Percentiles rank a stretch among this genome's conserved stretches.
Conservation (phyloP, 2,113 vertebrate species). For the Crotalus helleri region DNA sequence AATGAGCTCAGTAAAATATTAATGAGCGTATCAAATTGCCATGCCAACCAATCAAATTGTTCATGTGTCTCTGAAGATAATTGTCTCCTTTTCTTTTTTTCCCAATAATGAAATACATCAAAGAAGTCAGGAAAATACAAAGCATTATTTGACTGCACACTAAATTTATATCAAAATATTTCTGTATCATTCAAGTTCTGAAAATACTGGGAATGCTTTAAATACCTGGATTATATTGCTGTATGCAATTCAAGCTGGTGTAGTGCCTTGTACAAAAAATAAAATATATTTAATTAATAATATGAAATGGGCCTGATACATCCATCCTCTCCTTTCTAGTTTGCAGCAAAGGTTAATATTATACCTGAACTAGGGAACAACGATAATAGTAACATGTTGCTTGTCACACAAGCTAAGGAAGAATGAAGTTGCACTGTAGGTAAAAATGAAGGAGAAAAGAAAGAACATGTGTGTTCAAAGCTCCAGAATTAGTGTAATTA, state of each 20-base stretch:
- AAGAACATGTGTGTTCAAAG: neutral
- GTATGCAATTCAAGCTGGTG: neutral
- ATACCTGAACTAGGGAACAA: neutral
- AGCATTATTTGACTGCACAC: neutral
- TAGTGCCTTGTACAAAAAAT: neutral
- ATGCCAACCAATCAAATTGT: slow-evolving; percentile 6
- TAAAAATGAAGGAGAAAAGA: neutral
- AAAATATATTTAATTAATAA: neutral
- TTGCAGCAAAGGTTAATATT: neutral
- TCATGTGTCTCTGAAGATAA: neutral
- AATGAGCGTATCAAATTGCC: slow-evolving; percentile 9
- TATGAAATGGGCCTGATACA: neutral
- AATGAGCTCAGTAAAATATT: slow-evolving; percentile 53
- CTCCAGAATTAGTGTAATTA: neutral
- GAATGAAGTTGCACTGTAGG: neutral
- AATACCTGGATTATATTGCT: neutral
- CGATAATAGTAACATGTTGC: neutral
- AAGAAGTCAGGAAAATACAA: neutral
- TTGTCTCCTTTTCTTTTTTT: too few species aligned
- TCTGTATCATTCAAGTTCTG: neutral
- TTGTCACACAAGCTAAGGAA: neutral
- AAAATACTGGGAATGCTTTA: neutral
- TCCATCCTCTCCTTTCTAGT: neutral
- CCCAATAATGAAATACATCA: slow-evolving; percentile 8
- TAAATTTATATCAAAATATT: neutral